Evolutionary conservation across 2,888 invertebrate genomes (phyloP), one percentile per base, ranked within the genome.

Genomic region (Cactoblastis cactorum): DNA sequence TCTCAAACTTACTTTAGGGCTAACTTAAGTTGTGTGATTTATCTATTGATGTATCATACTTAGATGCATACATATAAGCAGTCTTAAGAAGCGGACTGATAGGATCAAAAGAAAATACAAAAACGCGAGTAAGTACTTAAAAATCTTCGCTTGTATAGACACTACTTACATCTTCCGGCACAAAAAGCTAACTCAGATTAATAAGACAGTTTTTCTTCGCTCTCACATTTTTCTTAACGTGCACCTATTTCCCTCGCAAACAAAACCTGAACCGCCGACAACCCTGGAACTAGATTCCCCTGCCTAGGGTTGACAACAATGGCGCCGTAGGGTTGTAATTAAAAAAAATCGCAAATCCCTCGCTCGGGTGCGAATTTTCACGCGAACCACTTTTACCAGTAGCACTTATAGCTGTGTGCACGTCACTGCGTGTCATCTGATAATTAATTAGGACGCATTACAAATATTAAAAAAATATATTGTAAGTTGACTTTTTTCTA

Each of bases 321-420:
- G 75, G 83, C 80, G 67, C 82, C 68, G 74, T 77, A 75, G 83
- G 84, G 83, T 74, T 70, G 82, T 86, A 84, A 86, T 86, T 86
- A 85, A 87, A 82, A 81, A 83, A 84, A 81, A 76, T 76, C 72
- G 74, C 74, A 66, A 67, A 72, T 67, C 63, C 67, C 61, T 60
- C 59, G 67, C 59, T 67, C 63, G 74, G 84, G 87, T 78, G 86
- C 82, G 83, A 86, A 84, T 74, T 77, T 87, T 87, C 86, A 85
- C 86, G 86, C 86, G 77, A 69, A 62, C 67, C 63, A 65, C 67
- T 78, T 43, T 43, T 43, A 11, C 15, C 9, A 9, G 15, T 28
- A 28, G 17, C 15, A 39, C 22, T 39, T 43, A 24, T 28, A 15
- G 2, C 49, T 45, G 24, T 39, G 33, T 18, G 52, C 34, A 49